Percentiles rank a stretch among this genome's conserved stretches.
phyloP scores from a whole-genome alignment of 2,797 vertebrate species.

The Ceryle rudis region DNA sequence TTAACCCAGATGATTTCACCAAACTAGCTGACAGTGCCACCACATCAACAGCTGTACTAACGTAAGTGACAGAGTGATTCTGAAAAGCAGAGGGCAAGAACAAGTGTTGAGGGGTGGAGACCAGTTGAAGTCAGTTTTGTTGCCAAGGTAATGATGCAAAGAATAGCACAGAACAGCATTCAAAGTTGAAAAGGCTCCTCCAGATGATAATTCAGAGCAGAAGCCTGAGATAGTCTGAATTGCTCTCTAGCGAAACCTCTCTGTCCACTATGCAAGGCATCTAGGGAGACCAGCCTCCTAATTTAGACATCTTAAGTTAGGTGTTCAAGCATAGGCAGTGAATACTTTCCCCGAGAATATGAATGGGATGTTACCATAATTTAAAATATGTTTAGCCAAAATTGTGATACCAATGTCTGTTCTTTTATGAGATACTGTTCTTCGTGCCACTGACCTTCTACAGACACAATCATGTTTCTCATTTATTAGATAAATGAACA shows the following conservation, averaged over 20 bases:
- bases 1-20: neutral
- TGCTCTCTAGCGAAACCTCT: constrained; percentile 53
- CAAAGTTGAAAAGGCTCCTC: constrained; percentile 43
- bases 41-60: neutral
- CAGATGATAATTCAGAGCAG: constrained; percentile 57
- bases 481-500: constrained; percentile 47
- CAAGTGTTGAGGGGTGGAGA: neutral
- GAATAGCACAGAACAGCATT: constrained; percentile 44
- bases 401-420: neutral
- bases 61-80: neutral
- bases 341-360: neutral
- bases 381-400: constrained; percentile 27
- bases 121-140: neutral
- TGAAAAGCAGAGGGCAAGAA: neutral
- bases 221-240: constrained; percentile 42
- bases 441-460: neutral
- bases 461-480: constrained; percentile 18
- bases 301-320: constrained; percentile 44
- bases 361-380: constrained; percentile 14
- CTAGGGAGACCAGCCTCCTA: constrained; percentile 36
- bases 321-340: neutral
- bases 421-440: neutral
- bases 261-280: constrained; percentile 46
- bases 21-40: neutral
- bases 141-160: constrained; percentile 17